Evolutionary conservation across 2,888 invertebrate species (phyloP).

Genomic region (Diarsia mendica): DNA sequence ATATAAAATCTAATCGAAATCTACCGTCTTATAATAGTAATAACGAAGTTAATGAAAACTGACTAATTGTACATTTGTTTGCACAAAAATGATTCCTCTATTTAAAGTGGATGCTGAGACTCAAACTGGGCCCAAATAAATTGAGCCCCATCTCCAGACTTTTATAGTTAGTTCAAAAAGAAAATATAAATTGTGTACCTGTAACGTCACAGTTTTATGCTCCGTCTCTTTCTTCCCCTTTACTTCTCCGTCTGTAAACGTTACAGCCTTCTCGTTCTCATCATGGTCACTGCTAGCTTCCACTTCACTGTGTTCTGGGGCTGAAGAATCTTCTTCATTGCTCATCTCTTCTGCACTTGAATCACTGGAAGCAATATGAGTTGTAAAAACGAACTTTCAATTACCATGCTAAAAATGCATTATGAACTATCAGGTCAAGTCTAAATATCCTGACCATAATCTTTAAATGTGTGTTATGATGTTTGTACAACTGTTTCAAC

Average conservation of each 20-base stretch:
- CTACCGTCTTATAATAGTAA: too few relatives aligned
- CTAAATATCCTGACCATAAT: not conserved
- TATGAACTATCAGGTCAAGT: not conserved
- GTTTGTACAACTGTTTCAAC: too few relatives aligned
- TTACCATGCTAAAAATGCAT: not conserved
- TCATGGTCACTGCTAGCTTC: slow-evolving; percentile 75
- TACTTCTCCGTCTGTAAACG: slow-evolving; percentile 77
- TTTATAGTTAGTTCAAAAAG: too few relatives aligned
- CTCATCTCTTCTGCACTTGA: slow-evolving; percentile 85
- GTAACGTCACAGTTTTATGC: slow-evolving; percentile 82
- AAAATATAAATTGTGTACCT: slow-evolving; percentile 67
- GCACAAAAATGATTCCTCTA: not conserved
- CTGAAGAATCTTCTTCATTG: slow-evolving; percentile 84
- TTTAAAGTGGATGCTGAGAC: not conserved
- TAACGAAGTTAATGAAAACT: too few relatives aligned
- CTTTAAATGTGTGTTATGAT: not conserved
- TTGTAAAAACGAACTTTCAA: not conserved
- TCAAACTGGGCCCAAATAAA: not conserved
- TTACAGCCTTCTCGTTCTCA: slow-evolving; percentile 78
- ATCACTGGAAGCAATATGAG: slow-evolving; percentile 73
- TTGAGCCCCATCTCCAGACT: not conserved
- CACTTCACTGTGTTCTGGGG: slow-evolving; percentile 81
- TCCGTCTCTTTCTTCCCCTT: slow-evolving; percentile 76
- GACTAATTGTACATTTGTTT: not conserved
- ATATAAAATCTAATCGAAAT: too few relatives aligned